phyloP scores from a whole-genome alignment of 2,113 vertebrate genomes.

The Odontesthes bonariensis region DNA sequence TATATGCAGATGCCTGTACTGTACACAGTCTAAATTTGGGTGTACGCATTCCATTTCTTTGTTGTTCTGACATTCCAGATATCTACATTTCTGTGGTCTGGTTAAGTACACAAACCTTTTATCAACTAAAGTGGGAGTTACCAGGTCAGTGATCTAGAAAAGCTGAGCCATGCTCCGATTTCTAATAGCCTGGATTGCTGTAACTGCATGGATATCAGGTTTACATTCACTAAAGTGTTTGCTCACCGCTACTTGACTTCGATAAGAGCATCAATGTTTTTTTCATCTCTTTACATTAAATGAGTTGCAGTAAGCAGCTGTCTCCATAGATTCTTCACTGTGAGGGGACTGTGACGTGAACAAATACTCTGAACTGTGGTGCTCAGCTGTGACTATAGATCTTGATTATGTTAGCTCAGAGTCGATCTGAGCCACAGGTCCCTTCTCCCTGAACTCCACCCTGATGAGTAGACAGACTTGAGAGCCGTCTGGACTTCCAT shows the following conservation, averaged over 20 bases:
- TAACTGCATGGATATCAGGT: no score
- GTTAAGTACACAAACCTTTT: no score
- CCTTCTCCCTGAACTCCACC: constrained; percentile 47
- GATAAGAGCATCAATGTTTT: no score
- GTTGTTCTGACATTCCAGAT: no score
- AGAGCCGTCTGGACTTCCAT: constrained; percentile 50
- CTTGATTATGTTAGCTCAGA: constrained; percentile 4
- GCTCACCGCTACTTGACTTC: no score
- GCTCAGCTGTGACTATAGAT: neutral
- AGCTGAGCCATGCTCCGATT: neutral
- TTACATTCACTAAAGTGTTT: no score
- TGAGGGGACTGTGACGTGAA: neutral
- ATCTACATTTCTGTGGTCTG: no score
- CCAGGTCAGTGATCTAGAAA: no score
- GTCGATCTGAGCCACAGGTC: constrained; percentile 13
- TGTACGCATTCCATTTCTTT: neutral
- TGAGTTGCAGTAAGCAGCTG: no score
- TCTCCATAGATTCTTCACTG: neutral
- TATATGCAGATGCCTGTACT: neutral
- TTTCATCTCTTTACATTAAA: no score
- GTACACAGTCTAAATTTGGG: no score
- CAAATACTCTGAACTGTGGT: neutral
- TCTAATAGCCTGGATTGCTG: no score
- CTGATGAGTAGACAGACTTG: constrained; percentile 57
- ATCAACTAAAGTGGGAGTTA: neutral